Conservation (phyloP, 2,888 invertebrate genomes). For the Ophion costatus region DNA sequence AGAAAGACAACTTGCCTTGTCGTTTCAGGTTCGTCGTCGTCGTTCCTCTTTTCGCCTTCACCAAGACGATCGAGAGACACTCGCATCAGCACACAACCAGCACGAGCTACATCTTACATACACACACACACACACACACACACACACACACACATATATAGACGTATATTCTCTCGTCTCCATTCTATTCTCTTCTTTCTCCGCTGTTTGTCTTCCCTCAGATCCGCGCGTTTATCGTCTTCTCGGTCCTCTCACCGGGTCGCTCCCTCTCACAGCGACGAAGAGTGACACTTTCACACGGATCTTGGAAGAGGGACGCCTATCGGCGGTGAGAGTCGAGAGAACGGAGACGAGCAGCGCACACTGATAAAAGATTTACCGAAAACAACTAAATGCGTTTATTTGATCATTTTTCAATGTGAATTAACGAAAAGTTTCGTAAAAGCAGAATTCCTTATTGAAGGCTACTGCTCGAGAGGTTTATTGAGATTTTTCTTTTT, state of each 20-base stretch:
- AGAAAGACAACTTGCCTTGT: constrained; percentile 6
- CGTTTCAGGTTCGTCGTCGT: constrained; percentile 44
- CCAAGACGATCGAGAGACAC: constrained; percentile 38
- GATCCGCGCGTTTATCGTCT: neutral
- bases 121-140: no score
- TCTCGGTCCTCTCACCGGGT: constrained; percentile 72
- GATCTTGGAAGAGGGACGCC: constrained; percentile 65
- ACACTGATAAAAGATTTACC: neutral
- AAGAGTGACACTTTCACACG: constrained; percentile 78
- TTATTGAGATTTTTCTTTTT: no score
- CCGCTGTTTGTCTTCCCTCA: constrained; percentile 53
- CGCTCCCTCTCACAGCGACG: constrained; percentile 36
- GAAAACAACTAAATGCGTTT: no score
- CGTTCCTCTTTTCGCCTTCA: constrained; percentile 48
- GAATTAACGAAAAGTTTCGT: no score
- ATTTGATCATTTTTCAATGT: no score
- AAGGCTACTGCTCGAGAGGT: no score
- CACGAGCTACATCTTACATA: constrained; percentile 52
- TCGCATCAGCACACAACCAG: constrained; percentile 43
- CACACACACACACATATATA: neutral
- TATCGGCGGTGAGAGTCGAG: constrained; percentile 1
- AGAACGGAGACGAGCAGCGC: constrained; percentile 42
- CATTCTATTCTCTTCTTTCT: constrained; percentile 60
- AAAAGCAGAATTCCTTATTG: no score
- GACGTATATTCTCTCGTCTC: constrained; percentile 56